These are phyloP conservation scores for Drosophila peninsularis DNA, from an alignment of 2,888 invertebrate species.

Conservation along the genomic window DNA sequence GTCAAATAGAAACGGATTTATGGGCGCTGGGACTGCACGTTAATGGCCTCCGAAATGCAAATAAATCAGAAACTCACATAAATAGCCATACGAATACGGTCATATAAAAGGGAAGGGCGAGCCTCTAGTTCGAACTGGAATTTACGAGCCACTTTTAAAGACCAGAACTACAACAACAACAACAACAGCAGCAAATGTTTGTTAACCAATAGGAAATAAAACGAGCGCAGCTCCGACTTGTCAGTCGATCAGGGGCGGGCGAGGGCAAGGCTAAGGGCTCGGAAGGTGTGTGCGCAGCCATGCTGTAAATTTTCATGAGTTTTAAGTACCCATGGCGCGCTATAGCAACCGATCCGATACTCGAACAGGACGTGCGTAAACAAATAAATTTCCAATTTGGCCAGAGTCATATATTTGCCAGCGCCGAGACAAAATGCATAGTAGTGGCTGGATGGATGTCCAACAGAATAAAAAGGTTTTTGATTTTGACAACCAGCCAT, in stretches of 20 bases:
- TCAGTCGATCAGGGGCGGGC: slow-evolving; percentile 51
- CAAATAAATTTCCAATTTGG: slow-evolving; percentile 81
- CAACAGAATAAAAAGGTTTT: slow-evolving; percentile 52
- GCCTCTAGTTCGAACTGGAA: slow-evolving; percentile 76
- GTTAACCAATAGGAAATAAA: slow-evolving; percentile 62
- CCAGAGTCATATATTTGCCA: slow-evolving; percentile 75
- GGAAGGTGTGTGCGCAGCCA: slow-evolving; percentile 58
- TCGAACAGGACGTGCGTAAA: slow-evolving; percentile 68
- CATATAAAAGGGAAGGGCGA: slow-evolving; percentile 56
- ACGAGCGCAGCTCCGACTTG: slow-evolving; percentile 35
- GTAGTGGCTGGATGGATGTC: slow-evolving; percentile 14
- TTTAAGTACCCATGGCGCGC: slow-evolving; percentile 61
- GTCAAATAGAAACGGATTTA: slow-evolving; percentile 65
- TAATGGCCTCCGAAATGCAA: slow-evolving; percentile 80
- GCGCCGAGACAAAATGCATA: slow-evolving; percentile 27
- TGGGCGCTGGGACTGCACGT: slow-evolving; percentile 43
- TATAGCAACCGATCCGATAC: slow-evolving; percentile 1
- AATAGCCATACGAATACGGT: slow-evolving; percentile 47
- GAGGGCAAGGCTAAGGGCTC: slow-evolving; percentile 14
- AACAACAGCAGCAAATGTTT: slow-evolving; percentile 27
- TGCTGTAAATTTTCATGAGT: slow-evolving; percentile 80
- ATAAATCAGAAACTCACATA: slow-evolving; percentile 79
- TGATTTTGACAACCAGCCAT: slow-evolving; percentile 65
- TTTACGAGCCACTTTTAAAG: slow-evolving; percentile 81
- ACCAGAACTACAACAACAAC: slow-evolving; percentile 54